Evolutionary conservation across 2,113 vertebrate species (phyloP).

Genomic region (Macaca mulatta): DNA sequence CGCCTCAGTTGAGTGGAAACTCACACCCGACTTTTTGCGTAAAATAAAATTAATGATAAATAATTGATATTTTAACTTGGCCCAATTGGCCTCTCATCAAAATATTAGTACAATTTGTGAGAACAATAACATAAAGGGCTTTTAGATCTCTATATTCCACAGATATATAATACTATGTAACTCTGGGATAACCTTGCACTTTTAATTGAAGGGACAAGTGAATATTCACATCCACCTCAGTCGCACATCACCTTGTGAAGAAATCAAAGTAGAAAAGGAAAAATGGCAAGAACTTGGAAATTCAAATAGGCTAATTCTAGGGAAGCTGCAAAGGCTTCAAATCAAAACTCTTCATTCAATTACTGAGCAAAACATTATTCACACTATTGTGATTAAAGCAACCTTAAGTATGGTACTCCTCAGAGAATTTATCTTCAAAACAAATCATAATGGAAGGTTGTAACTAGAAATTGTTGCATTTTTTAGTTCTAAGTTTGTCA

Average conservation of each 20-base stretch:
- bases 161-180: background rate
- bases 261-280: background rate
- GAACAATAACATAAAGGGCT: background rate
- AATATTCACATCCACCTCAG: background rate
- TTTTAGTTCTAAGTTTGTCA: background rate
- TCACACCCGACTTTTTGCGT: background rate
- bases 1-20: background rate
- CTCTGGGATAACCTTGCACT: background rate
- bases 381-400: background rate
- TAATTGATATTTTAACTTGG: conserved; percentile 26
- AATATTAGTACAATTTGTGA: background rate
- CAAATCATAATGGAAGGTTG: background rate
- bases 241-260: background rate
- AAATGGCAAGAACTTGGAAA: background rate
- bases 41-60: conserved; percentile 20
- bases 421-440: background rate
- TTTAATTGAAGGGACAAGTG: conserved; percentile 27
- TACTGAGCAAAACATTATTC: background rate
- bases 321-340: background rate
- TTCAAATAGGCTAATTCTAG: background rate
- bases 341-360: background rate
- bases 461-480: background rate
- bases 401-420: background rate
- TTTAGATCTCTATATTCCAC: background rate
- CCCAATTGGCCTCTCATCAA: background rate